Conservation (phyloP, 1,140 invertebrate species). For the Caenorhabditis latens region DNA sequence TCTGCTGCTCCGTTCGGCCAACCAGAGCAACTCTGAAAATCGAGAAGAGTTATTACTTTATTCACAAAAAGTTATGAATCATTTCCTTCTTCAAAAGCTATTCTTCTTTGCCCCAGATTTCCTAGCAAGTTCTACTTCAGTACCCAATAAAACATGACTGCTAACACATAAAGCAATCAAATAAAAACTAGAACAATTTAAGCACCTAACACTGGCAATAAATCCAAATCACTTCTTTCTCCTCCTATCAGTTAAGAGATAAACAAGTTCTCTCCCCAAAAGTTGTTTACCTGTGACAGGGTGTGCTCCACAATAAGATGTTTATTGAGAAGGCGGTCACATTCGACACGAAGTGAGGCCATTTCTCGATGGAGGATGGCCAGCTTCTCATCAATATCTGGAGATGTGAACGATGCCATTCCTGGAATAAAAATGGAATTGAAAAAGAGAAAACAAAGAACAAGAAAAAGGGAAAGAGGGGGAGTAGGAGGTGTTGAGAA, state of each 20-base stretch:
- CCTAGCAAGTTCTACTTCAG: conserved; percentile 65
- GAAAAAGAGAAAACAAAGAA: background rate
- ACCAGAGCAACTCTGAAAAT: conserved; percentile 64
- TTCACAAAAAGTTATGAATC: too few relatives aligned
- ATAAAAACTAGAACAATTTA: background rate
- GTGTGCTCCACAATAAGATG: conserved; percentile 68
- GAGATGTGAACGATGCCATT: conserved; percentile 41
- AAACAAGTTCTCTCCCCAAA: background rate
- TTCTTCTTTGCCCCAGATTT: too few relatives aligned
- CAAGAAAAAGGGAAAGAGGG: background rate
- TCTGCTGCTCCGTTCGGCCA: conserved; percentile 79
- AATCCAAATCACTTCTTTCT: background rate
- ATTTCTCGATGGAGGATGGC: conserved; percentile 81
- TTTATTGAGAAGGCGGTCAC: conserved; percentile 77
- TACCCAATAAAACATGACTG: background rate
- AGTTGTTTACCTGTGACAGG: conserved; percentile 61
- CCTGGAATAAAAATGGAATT: background rate
- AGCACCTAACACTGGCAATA: background rate
- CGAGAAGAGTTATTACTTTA: conserved; percentile 7
- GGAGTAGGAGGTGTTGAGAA: background rate
- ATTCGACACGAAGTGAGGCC: conserved; percentile 81
- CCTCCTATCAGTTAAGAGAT: background rate
- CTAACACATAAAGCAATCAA: background rate
- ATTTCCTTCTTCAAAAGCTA: too few relatives aligned
- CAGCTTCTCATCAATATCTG: conserved; percentile 79